These are phyloP conservation scores for Branchellion lobata DNA, from an alignment of 2,888 invertebrate genomes.

Conservation along the genomic window DNA sequence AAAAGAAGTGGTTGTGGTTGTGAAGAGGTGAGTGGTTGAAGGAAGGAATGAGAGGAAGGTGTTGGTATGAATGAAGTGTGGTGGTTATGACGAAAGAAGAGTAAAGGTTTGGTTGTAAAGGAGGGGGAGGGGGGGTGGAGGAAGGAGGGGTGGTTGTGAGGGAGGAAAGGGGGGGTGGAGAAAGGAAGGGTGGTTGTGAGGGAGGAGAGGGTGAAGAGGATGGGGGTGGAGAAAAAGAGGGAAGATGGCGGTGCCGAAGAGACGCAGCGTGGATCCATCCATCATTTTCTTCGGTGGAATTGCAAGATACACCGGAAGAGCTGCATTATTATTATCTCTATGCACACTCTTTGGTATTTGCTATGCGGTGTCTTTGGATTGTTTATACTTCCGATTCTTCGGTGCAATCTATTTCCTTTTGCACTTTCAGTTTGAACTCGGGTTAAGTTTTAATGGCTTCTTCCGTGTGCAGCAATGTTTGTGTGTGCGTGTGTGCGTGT, in stretches of 20 bases:
- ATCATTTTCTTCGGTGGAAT: background rate
- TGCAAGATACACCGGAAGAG: conserved; percentile 1
- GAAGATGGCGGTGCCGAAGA: background rate
- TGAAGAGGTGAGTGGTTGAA: no score
- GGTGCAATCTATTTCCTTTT: conserved; percentile 13
- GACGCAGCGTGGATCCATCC: no score
- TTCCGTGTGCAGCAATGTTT: background rate
- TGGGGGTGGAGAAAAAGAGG: no score
- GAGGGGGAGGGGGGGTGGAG: no score
- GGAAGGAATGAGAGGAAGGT: no score
- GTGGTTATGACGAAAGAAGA: no score
- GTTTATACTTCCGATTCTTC: conserved; percentile 15
- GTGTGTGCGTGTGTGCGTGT: background rate
- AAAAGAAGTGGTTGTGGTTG: no score
- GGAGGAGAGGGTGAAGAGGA: no score
- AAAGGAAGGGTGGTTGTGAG: background rate
- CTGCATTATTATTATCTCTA: conserved; percentile 12
- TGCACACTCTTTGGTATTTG: conserved; percentile 11
- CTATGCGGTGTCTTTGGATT: conserved; percentile 7
- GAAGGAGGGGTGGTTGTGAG: no score
- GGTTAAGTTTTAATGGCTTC: conserved; percentile 18
- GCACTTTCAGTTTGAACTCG: conserved; percentile 17
- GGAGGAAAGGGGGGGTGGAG: no score
- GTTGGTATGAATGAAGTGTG: no score
- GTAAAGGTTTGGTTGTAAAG: no score